A percentile compares a stretch with the other conserved stretches of the same genome.
phyloP scores from a whole-genome alignment of 2,113 vertebrate genomes.

The Anguilla japonica region DNA sequence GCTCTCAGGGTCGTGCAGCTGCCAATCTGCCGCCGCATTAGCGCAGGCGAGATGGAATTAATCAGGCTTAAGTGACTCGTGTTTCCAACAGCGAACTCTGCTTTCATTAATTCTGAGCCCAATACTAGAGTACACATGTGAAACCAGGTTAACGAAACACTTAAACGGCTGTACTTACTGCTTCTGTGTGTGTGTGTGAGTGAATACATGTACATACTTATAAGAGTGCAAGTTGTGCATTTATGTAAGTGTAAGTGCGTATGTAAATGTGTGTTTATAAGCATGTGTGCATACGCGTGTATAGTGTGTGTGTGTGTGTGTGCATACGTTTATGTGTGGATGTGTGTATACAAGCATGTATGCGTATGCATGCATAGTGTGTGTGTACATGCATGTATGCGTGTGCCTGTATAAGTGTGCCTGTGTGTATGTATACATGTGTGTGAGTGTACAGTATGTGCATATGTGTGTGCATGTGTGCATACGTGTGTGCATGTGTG shows the following conservation, averaged over 20 bases:
- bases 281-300: not conserved
- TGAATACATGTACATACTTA: not conserved
- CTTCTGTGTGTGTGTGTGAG: not conserved
- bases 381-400: not conserved
- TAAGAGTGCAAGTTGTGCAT: not conserved
- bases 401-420: not conserved
- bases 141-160: too few species aligned
- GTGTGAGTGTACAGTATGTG: not conserved
- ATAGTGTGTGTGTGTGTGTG: not conserved
- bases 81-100: not conserved
- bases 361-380: constrained; percentile 23
- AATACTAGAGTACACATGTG: too few species aligned
- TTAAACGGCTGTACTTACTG: too few species aligned
- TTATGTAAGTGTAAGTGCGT: not conserved
- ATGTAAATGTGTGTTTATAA: not conserved
- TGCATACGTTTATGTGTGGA: not conserved
- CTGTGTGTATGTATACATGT: not conserved
- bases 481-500: not conserved
- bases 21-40: too few species aligned
- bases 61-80: not conserved
- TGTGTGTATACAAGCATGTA: not conserved
- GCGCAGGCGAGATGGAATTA: not conserved
- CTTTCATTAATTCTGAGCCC: not conserved
- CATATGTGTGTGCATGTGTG: not conserved
- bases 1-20: not conserved